Percentiles rank a stretch among this genome's conserved stretches.
Evolutionary conservation across 2,113 vertebrate species (phyloP).

Genomic region (Brachionichthys hirsutus): DNA sequence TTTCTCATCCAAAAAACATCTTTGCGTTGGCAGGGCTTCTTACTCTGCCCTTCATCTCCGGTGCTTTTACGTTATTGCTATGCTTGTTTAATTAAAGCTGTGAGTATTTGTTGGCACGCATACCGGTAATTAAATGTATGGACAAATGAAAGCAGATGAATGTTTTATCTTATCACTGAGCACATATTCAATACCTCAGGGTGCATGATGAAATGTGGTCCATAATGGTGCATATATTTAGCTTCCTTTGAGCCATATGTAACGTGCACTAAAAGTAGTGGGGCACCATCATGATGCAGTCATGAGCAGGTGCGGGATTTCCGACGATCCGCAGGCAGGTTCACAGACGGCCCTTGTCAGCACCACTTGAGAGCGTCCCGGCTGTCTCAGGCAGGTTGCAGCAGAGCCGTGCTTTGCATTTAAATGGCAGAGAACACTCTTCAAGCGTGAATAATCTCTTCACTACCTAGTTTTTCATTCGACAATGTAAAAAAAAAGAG

Average conservation of each 20-base stretch:
- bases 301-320: slow-evolving; percentile 65
- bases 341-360: slow-evolving; percentile 63
- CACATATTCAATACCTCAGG: slow-evolving; percentile 64
- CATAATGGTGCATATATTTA: slow-evolving; percentile 53
- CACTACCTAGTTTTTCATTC: slow-evolving; percentile 18
- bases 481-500: slow-evolving; percentile 44
- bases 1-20: slow-evolving; percentile 45
- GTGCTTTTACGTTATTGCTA: slow-evolving; percentile 6
- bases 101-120: slow-evolving; percentile 25
- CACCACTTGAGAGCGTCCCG: slow-evolving; percentile 58
- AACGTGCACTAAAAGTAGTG: slow-evolving; percentile 44
- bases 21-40: slow-evolving; percentile 17
- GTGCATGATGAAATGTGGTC: slow-evolving; percentile 64
- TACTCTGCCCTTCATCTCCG: slow-evolving; percentile 21
- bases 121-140: slow-evolving; percentile 50
- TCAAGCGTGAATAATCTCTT: slow-evolving; percentile 26
- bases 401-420: slow-evolving; percentile 66
- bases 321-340: slow-evolving; percentile 60
- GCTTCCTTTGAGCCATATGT: slow-evolving; percentile 54
- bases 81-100: slow-evolving; percentile 35
- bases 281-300: slow-evolving; percentile 29
- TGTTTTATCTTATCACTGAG: slow-evolving; percentile 61
- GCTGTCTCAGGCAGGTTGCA: slow-evolving; percentile 66
- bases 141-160: slow-evolving; percentile 54
- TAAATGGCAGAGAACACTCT: slow-evolving; percentile 62